Evolutionary conservation across 2,797 vertebrate species (phyloP).

Genomic region (Epinephelus coioides): DNA sequence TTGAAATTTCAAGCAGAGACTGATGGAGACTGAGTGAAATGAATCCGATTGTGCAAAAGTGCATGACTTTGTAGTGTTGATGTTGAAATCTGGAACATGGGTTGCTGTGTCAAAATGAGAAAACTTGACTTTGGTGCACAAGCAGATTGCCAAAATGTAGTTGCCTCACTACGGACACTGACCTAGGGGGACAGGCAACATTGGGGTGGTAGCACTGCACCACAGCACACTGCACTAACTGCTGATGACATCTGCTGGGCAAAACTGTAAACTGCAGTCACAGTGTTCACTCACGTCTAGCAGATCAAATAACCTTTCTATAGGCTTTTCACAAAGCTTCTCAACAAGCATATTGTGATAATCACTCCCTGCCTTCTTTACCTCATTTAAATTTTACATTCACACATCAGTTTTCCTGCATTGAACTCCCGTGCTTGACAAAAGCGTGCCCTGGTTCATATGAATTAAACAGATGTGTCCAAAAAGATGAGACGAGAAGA

Average conservation of each 20-base stretch:
- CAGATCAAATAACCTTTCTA: constrained; percentile 28
- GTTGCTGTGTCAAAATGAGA: background rate
- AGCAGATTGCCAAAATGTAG: background rate
- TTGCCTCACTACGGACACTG: constrained; percentile 11
- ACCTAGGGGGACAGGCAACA: constrained; percentile 16
- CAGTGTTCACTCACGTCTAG: constrained; percentile 15
- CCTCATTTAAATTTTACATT: background rate
- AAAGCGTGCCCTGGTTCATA: background rate
- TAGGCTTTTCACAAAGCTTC: constrained; percentile 2
- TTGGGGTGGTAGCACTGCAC: constrained; percentile 24
- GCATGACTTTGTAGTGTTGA: background rate
- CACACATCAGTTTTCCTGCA: background rate
- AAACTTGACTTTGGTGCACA: background rate
- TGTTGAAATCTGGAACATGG: background rate
- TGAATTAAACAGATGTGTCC: background rate
- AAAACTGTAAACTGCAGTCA: constrained; percentile 62
- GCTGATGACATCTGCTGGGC: constrained; percentile 86
- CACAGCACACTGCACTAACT: constrained; percentile 69
- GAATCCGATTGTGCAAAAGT: background rate
- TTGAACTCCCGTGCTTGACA: background rate
- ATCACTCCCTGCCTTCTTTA: background rate
- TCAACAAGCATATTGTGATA: constrained; percentile 1
- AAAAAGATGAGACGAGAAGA: background rate
- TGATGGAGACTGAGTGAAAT: constrained; percentile 17
- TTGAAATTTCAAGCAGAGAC: constrained; percentile 27